Evolutionary conservation across 2,113 vertebrate genomes (phyloP), one percentile per base, ranked within the genome.

Genomic region (Panurus biarmicus): DNA sequence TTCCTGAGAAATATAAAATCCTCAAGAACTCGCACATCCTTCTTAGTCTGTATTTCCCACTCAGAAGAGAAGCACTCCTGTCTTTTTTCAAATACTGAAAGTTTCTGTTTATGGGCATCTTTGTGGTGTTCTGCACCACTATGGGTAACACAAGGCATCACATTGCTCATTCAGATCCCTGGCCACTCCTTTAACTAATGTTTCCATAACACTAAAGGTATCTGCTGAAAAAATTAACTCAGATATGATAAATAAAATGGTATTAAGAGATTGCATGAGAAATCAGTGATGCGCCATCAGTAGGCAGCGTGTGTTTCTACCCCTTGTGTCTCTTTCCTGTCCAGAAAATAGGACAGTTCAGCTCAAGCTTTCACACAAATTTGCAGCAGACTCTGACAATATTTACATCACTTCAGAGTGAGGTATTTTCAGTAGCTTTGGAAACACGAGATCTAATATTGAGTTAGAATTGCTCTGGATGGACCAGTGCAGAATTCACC

Each of bases 1-100:
- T 60, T 78, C 36, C 16, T 87, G 73, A 92, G 77, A 83, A 90
- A 71, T n/a, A 79, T 25, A 85, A 90, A 91, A 81, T 54, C 35
- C 24, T 77, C 22, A 88, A 74, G 51, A 60, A 29, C 12, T 67
- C 19, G 17, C 18, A 28, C 38, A 28, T 44, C 28, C 25, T 72
- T 85, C 67, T 60, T 60, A 61, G 20, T 71, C 8, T 76, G 14
- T 72, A 20, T 54, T 89, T 94, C 38, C 5, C 14, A n/a, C 58
- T 91, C 57, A 53, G 24, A 80, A 84, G 14, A 48, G 26, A 79
- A 33, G 21, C 17, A 29, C 3, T 54, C 21, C 12, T 84, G 36
- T 11, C 19, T 79, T 45, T 50, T 67, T 82, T 62, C 14, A 88
- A 73, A 61, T 54, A 42, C 18, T 60, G 22, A 66, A 57, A 22